A percentile compares a stretch with the other conserved stretches of the same genome.
Evolutionary conservation across 2,797 vertebrate genomes (phyloP).

Genomic region (Tokudaia tokunoshimensis): DNA sequence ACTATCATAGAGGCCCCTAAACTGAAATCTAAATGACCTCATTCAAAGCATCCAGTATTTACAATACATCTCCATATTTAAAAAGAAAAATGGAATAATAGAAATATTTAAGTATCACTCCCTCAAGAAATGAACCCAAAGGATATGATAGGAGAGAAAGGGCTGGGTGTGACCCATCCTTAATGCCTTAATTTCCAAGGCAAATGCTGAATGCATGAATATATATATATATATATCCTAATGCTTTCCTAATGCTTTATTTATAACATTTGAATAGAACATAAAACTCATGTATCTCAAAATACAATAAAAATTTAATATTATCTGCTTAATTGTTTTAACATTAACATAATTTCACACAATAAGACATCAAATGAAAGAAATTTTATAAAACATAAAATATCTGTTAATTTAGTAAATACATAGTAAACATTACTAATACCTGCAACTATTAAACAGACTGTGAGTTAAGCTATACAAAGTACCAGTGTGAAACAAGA

Average conservation of each 20-base stretch:
- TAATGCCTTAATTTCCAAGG: background rate
- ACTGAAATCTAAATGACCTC: background rate
- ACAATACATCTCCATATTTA: background rate
- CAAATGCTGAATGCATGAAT: background rate
- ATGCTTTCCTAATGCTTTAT: background rate
- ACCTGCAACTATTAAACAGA: background rate
- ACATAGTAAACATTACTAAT: background rate
- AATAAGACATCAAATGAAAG: background rate
- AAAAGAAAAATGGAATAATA: background rate
- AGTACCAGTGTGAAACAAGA: conserved; percentile 4
- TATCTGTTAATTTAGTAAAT: background rate
- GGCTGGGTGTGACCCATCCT: background rate
- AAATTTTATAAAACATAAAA: conserved; percentile 22
- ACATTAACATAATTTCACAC: background rate
- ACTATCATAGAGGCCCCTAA: background rate
- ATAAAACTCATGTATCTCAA: background rate
- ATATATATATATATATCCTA: background rate
- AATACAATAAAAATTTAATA: background rate
- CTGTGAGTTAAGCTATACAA: conserved; percentile 1
- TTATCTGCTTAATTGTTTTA: background rate
- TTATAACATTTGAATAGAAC: conserved; percentile 8
- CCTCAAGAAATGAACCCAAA: conserved; percentile 16
- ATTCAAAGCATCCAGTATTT: conserved; percentile 19
- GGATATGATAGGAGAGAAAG: background rate
- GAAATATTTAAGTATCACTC: background rate